A percentile compares a stretch with the other conserved stretches of the same genome.
These are phyloP conservation scores for Dolichallabes microphthalmus DNA, from an alignment of 2,113 vertebrate genomes.

Conservation along the genomic window DNA sequence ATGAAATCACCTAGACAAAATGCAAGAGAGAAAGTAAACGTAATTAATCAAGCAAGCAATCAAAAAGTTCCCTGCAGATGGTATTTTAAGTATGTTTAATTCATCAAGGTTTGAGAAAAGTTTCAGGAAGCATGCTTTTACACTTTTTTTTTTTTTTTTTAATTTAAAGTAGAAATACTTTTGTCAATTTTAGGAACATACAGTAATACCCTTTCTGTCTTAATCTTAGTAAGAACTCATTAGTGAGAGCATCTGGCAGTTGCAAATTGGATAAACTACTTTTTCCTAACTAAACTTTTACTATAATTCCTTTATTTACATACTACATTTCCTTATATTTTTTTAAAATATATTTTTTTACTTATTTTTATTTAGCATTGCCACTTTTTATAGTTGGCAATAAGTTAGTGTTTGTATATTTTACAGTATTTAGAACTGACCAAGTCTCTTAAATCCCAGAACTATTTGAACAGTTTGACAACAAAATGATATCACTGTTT, in stretches of 20 bases:
- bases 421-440: background rate
- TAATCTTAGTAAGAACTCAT: constrained; percentile 7
- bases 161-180: background rate
- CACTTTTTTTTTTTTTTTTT: background rate
- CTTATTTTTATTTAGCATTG: too few species aligned
- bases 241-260: background rate
- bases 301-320: too few species aligned
- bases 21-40: background rate
- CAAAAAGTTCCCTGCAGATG: background rate
- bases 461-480: background rate
- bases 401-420: background rate
- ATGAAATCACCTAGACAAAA: constrained; percentile 24
- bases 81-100: constrained; percentile 35
- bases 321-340: too few species aligned
- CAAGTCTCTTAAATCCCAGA: background rate
- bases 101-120: constrained; percentile 22
- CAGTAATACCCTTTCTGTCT: background rate
- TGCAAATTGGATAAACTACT: background rate
- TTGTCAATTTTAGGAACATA: constrained; percentile 9
- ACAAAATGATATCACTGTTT: too few species aligned
- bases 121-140: background rate
- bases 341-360: too few species aligned
- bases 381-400: too few species aligned
- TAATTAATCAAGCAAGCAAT: background rate
- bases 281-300: background rate